Evolutionary conservation across 2,797 vertebrate species (phyloP), one percentile per base, ranked within the genome.

Genomic region (Chaenodraco wilsoni): DNA sequence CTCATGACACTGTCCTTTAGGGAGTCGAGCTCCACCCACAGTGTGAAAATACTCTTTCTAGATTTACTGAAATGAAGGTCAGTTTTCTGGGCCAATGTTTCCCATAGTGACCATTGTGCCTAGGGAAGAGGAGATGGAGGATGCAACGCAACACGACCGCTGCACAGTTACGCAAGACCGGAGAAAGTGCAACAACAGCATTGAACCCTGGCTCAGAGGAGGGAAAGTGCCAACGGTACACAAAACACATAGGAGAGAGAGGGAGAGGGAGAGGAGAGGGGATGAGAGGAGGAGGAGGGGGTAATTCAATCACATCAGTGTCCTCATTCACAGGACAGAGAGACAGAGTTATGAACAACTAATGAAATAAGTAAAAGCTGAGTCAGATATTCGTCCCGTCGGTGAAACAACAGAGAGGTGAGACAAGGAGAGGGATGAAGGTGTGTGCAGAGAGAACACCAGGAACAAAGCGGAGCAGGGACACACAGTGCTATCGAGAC

Each of bases 351-450:
- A 84, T 78, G 84, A 78, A 85, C 77, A 72, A 74, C 87, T 92
- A 92, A 93, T 91, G 83, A 87, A 91, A 92, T 90, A 83, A 89
- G 82, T 72, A 81, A 77, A 83, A 74, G 89, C 91, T 91, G 92
- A 92, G 83, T 90, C 91, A 90, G 88, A 76, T 57, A 58, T 87
- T 84, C 72, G 61, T 77, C 72, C 76, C 55, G 33, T 64, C 9
- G 15, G 54, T 14, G 55, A 66, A 63, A 81, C 58, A 76, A 65
- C 78, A 73, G 60, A 80, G 69, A 73, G 76, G 66, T 66, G 76
- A 73, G 72, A 69, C 45, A 46, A 59, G 41, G 59, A 68, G 45
- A 62, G 40, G 17, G 45, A 43, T 33, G 50, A 65, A 77, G 69
- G 74, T 16, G 72, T 51, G 54, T 44, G 70, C 13, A 33, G 40